phyloP scores from a whole-genome alignment of 2,888 invertebrate species.

The Drosophila formosana region DNA sequence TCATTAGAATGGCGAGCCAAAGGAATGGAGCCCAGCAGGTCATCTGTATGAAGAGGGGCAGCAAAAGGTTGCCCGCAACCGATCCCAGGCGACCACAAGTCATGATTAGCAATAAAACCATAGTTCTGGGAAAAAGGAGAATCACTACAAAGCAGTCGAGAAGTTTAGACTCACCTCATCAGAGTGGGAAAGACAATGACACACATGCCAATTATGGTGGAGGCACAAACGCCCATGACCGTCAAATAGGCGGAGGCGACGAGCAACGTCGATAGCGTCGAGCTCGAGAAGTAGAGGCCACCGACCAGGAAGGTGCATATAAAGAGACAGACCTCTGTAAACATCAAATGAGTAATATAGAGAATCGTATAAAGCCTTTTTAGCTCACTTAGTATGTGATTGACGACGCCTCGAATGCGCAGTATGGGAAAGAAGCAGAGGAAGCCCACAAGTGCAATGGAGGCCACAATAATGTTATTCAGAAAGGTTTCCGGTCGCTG shows the following conservation, averaged over 20 bases:
- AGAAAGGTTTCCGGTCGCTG: conserved; percentile 46
- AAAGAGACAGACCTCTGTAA: conserved; percentile 83
- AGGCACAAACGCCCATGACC: conserved; percentile 73
- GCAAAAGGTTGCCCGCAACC: conserved; percentile 89
- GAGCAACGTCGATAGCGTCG: conserved; percentile 85
- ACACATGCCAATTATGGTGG: conserved; percentile 73
- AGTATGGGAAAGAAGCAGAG: conserved; percentile 52
- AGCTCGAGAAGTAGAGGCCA: conserved; percentile 86
- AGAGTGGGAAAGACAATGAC: conserved; percentile 81
- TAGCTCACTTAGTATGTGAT: conserved; percentile 68
- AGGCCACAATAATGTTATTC: conserved; percentile 66
- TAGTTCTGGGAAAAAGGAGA: conserved; percentile 86
- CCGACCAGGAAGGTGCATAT: conserved; percentile 86
- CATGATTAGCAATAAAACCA: conserved; percentile 89
- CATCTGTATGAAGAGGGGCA: conserved; percentile 88
- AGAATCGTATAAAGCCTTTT: no score
- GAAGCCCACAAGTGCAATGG: conserved; percentile 54
- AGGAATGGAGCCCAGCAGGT: conserved; percentile 90
- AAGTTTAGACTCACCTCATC: conserved; percentile 67
- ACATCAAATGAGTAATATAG: no score
- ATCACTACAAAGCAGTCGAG: not conserved
- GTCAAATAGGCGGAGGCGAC: conserved; percentile 86
- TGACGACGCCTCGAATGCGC: conserved; percentile 47
- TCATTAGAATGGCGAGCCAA: conserved; percentile 87
- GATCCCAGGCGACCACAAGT: conserved; percentile 90